Base-by-base conservation (phyloP, 2,888 invertebrate genomes). In the Hemaris fuciformis region DNA sequence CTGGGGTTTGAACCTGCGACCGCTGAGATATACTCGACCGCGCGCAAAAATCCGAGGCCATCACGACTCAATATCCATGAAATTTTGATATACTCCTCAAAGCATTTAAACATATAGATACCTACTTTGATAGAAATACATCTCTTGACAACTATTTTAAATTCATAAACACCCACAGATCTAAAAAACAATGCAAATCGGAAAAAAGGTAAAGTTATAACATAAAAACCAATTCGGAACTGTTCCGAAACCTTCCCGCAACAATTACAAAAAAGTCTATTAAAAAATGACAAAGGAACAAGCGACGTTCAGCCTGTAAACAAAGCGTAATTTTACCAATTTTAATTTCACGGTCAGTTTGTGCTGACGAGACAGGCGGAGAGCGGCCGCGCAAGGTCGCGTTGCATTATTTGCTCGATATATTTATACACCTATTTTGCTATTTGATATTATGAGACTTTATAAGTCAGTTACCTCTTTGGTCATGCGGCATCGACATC, bases 281-380 rank as follows among this genome's bases (percentile, higher is more conserved):
- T 25, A 1, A 27, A 53, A 48, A 48, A 48, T 15, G 6, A 27
- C 27, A 27, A 48, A 48, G 27, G 8, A 48, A 48, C 15, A 46
- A 60, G 5, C 25, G 23, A 27, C 43, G 48, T 27, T 27, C 45
- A 41, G 46, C 27, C 31, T 34, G 67, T 60, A 61, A 69, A 66
- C 67, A 64, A 68, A 64, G 63, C 56, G 60, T 67, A 64, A 69
- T 66, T 68, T 66, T 62, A 68, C 65, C 64, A 45, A 64, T 53
- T 57, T 59, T 60, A 69, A 73, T 71, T 70, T 73, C 73, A 73
- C 68, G 73, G 71, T 69, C 70, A 69, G 65, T 60, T 65, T 65
- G 25, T 18, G 43, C 31, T 43, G 61, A 34, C 53, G 31, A 53
- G 53, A 15, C 53, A 53, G 38, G 22, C 58, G 58, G 62, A 62